Evolutionary conservation across 2,113 vertebrate species (phyloP).

Genomic region (Rhea americana): DNA sequence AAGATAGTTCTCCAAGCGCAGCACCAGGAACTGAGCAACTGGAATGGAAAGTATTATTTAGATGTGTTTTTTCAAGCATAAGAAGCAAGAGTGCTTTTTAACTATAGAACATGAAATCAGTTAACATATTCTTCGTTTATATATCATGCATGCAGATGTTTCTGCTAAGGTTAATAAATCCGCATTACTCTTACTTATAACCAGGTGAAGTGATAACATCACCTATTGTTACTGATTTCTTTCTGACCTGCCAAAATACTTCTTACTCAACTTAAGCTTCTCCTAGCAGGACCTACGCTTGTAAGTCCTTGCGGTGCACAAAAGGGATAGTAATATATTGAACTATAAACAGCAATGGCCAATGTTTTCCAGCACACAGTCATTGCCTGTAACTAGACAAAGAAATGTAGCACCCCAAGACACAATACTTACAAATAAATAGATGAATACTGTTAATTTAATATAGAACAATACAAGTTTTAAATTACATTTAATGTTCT

Average conservation of each 20-base stretch:
- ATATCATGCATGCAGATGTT: not conserved
- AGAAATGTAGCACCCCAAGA: not conserved
- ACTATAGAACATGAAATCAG: not conserved
- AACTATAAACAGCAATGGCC: not conserved
- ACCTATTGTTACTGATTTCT: not conserved
- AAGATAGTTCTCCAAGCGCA: not conserved
- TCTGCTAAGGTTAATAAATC: not conserved
- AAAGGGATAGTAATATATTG: not conserved
- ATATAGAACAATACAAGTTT: accelerated
- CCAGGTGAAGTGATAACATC: not conserved
- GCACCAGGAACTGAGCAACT: not conserved
- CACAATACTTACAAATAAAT: not conserved
- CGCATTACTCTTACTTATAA: not conserved
- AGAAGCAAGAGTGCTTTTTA: constrained; percentile 13
- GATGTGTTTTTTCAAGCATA: not conserved
- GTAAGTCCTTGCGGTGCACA: not conserved
- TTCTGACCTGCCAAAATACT: not conserved
- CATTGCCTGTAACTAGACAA: not conserved
- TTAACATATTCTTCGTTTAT: not conserved
- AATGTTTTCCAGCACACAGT: not conserved
- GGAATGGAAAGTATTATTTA: not conserved
- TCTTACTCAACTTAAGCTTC: not conserved
- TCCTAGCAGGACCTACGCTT: not conserved
- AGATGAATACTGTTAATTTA: not conserved
- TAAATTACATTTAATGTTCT: not conserved